Percentiles rank a stretch among this genome's conserved stretches.
Evolutionary conservation across 2,113 vertebrate genomes (phyloP).

Genomic region (Cynopterus brachyotis): DNA sequence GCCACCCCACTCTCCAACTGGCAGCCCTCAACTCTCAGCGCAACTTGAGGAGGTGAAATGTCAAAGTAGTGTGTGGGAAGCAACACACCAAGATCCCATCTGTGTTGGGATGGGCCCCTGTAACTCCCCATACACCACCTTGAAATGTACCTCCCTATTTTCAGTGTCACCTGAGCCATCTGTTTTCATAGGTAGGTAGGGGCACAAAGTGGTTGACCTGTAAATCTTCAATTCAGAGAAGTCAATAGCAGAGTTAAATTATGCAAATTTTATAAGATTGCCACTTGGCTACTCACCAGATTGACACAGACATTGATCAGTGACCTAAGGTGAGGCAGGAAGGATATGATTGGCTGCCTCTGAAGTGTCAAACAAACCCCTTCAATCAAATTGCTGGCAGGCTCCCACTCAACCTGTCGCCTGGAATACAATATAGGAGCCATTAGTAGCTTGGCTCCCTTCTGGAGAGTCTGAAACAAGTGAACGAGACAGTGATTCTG

Average conservation of each 20-base stretch:
- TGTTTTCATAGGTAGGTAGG: conserved; percentile 47
- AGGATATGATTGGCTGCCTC: conserved; percentile 99
- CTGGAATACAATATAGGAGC: conserved; percentile 89
- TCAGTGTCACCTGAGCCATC: conserved; percentile 77
- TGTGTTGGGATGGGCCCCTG: conserved; percentile 51
- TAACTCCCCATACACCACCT: conserved; percentile 85
- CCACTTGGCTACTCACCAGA: conserved; percentile 90
- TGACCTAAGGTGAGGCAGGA: conserved; percentile 98
- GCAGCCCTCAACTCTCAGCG: conserved; percentile 90
- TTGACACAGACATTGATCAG: conserved; percentile 99
- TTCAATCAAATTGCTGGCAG: conserved; percentile 99
- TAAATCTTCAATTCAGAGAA: conserved; percentile 82
- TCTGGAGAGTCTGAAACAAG: conserved; percentile 76
- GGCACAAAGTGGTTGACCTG: conserved; percentile 75
- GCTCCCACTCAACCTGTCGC: conserved; percentile 99
- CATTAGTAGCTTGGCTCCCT: conserved; percentile 80
- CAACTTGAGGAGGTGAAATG: conserved; percentile 80
- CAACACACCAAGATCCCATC: conserved; percentile 60
- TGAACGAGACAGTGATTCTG: conserved; percentile 75
- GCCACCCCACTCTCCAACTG: conserved; percentile 90
- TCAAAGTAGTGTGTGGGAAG: conserved; percentile 86
- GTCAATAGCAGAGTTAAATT: conserved; percentile 79
- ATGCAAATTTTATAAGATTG: conserved; percentile 76
- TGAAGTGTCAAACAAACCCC: conserved; percentile 99
- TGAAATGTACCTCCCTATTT: conserved; percentile 83